Conservation (phyloP, 2,113 vertebrate genomes). For the Herpetotheres cachinnans region DNA sequence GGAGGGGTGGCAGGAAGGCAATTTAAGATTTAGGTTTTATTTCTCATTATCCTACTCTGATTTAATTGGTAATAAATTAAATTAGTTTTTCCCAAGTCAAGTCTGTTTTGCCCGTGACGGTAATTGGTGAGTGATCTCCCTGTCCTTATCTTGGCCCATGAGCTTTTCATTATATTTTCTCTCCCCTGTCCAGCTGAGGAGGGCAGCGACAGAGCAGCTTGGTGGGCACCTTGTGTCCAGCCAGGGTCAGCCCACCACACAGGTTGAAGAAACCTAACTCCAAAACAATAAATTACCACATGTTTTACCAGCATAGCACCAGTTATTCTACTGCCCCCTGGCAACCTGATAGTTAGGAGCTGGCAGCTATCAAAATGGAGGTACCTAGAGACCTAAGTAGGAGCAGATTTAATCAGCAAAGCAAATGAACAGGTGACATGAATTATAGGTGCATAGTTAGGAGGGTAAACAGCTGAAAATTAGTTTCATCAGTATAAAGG, state of each 20-base stretch:
- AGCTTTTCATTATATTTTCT: background rate
- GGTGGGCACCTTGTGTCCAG: background rate
- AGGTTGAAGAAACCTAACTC: background rate
- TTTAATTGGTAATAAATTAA: background rate
- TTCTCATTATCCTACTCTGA: background rate
- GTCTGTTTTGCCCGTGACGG: fast-evolving
- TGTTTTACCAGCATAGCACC: background rate
- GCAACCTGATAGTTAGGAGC: background rate
- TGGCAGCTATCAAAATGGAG: background rate
- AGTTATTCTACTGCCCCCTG: background rate
- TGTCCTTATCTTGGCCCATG: fast-evolving
- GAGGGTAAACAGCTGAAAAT: background rate
- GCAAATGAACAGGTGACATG: slow-evolving; percentile 1
- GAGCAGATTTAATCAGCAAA: background rate
- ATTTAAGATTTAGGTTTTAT: background rate
- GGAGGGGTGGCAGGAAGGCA: background rate
- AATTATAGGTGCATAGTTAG: background rate
- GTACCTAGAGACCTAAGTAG: background rate
- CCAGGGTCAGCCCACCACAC: background rate
- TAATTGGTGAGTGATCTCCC: background rate
- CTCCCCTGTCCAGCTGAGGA: background rate
- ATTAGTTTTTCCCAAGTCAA: background rate
- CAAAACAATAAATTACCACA: fast-evolving
- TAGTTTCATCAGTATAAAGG: background rate
- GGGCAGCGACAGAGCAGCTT: background rate